Evolutionary conservation across 2,888 invertebrate species (phyloP).

Genomic region (Mamestra brassicae): DNA sequence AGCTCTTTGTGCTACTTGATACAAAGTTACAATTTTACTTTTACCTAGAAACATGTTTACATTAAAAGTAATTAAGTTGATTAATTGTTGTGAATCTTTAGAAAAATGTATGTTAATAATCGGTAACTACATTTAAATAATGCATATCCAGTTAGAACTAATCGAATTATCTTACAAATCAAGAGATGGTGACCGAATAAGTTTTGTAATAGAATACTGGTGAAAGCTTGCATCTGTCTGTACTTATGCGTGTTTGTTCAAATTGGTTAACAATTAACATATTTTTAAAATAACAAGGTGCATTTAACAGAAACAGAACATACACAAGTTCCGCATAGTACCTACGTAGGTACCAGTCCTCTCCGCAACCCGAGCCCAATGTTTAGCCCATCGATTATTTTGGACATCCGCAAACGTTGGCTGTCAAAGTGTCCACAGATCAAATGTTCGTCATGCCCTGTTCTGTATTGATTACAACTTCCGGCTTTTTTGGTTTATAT

Average conservation of each 20-base stretch:
- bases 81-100: background rate
- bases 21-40: conserved; percentile 42
- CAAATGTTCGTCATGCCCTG: conserved; percentile 69
- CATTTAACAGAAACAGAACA: background rate
- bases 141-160: background rate
- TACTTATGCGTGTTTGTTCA: background rate
- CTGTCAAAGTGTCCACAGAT: conserved; percentile 60
- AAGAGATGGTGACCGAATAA: background rate
- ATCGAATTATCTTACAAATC: background rate
- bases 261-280: background rate
- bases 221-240: background rate
- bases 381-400: conserved; percentile 79
- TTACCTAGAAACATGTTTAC: conserved; percentile 21
- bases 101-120: no score
- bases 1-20: conserved; percentile 21
- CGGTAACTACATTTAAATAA: no score
- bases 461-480: conserved; percentile 57
- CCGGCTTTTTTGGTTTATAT: conserved; percentile 30
- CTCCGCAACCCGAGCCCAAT: conserved; percentile 72
- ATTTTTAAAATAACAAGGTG: background rate
- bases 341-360: conserved; percentile 41
- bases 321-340: background rate
- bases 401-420: conserved; percentile 77
- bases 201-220: background rate
- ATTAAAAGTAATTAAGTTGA: background rate